Conservation (phyloP, 2,888 invertebrate genomes). For the Mythimna vitellina region DNA sequence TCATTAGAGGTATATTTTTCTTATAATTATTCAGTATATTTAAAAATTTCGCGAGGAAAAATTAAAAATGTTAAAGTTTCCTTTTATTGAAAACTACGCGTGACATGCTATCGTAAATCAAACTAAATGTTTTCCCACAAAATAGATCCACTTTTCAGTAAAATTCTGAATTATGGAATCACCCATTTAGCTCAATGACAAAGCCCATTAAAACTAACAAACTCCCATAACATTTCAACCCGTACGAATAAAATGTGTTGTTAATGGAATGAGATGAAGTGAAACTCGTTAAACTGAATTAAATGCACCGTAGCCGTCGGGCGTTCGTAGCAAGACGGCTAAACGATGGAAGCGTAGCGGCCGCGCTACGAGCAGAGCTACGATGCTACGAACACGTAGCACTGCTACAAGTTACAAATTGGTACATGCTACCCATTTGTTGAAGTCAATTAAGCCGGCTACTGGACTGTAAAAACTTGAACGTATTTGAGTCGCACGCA, state of each 20-base stretch:
- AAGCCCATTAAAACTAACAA: conserved; percentile 47
- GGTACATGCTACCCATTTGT: conserved; percentile 68
- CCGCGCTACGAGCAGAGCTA: conserved; percentile 30
- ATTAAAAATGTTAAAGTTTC: background rate
- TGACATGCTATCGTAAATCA: background rate
- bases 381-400: conserved; percentile 63
- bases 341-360: conserved; percentile 42
- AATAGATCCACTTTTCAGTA: conserved; percentile 5
- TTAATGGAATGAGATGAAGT: conserved; percentile 60
- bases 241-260: conserved; percentile 47
- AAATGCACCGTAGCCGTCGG: conserved; percentile 50
- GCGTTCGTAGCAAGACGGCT: conserved; percentile 47
- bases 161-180: conserved; percentile 19
- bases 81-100: background rate
- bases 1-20: conserved; percentile 18
- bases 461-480: conserved; percentile 64
- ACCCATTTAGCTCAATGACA: conserved; percentile 26
- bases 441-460: conserved; percentile 67
- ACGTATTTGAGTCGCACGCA: conserved; percentile 63
- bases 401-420: conserved; percentile 69
- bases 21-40: background rate
- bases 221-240: conserved; percentile 46
- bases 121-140: conserved; percentile 3
- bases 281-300: conserved; percentile 62
- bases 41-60: background rate